These are phyloP conservation scores for Pseudobourletiella spinata DNA, from an alignment of 1,140 invertebrate genomes.

Conservation along the genomic window DNA sequence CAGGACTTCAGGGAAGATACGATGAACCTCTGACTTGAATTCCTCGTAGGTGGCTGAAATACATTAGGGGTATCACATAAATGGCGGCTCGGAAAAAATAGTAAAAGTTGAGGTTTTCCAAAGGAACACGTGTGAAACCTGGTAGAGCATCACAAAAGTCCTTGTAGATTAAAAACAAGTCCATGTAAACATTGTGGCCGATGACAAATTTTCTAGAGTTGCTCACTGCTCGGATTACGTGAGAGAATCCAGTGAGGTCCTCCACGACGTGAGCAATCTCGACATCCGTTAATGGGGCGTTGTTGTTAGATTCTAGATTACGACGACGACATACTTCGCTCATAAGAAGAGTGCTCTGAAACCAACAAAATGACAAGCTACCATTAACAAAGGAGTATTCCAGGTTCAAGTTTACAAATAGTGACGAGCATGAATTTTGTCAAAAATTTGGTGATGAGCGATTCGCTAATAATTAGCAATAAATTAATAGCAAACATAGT, in stretches of 20 bases:
- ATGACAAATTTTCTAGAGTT: constrained; percentile 57
- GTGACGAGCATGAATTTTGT: not conserved
- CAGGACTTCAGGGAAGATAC: constrained; percentile 57
- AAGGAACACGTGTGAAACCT: constrained; percentile 40
- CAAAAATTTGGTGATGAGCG: not conserved
- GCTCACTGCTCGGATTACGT: constrained; percentile 53
- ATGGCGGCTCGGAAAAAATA: not conserved
- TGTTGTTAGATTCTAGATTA: not conserved
- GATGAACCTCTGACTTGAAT: constrained; percentile 56
- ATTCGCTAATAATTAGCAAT: not conserved
- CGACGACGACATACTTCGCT: not conserved
- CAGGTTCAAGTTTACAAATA: too few relatives aligned
- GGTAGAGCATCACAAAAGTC: constrained; percentile 62
- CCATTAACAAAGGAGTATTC: too few relatives aligned
- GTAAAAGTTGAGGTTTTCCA: not conserved
- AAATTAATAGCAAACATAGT: too few relatives aligned
- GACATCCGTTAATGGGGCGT: constrained; percentile 13
- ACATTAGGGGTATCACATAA: too few relatives aligned
- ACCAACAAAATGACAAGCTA: not conserved
- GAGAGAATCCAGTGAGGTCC: constrained; percentile 55
- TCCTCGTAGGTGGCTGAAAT: constrained; percentile 47
- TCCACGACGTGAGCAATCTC: constrained; percentile 43
- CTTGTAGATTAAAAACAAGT: constrained; percentile 59
- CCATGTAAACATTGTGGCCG: constrained; percentile 63
- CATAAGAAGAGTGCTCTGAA: not conserved